These are phyloP conservation scores for Campoletis raptor DNA, from an alignment of 2,888 invertebrate genomes.

Conservation along the genomic window DNA sequence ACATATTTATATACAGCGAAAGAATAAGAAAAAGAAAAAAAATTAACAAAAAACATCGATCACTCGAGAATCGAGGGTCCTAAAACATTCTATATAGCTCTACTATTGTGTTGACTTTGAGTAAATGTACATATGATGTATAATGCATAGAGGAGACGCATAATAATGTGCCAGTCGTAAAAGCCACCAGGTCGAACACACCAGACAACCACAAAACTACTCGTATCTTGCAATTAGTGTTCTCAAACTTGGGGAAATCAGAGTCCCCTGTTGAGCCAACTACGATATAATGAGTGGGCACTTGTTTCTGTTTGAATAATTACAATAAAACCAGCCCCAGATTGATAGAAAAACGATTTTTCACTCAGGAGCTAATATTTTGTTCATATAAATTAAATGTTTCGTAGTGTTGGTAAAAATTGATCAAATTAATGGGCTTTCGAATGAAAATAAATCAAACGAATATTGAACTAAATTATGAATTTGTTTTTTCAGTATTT, in stretches of 20 bases:
- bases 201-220: conserved; percentile 25
- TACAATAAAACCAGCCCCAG: neutral
- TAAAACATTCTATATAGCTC: neutral
- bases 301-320: neutral
- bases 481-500: too few relatives aligned
- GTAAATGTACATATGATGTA: conserved; percentile 22
- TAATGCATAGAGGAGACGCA: conserved; percentile 14
- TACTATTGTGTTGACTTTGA: conserved; percentile 20
- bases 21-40: neutral
- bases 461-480: too few relatives aligned
- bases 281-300: neutral
- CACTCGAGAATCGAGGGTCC: conserved; percentile 13
- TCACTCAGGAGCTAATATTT: neutral
- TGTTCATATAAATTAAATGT: too few relatives aligned
- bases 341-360: neutral
- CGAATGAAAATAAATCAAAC: neutral
- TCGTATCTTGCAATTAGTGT: conserved; percentile 29
- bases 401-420: neutral
- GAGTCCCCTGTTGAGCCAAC: neutral
- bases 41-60: conserved; percentile 40
- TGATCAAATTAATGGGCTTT: neutral
- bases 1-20: conserved; percentile 2
- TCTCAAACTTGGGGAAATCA: conserved; percentile 6
- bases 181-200: conserved; percentile 58
- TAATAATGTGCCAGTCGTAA: conserved; percentile 47